Conservation (phyloP, 1,140 invertebrate species). For the Eriosoma lanigerum region DNA sequence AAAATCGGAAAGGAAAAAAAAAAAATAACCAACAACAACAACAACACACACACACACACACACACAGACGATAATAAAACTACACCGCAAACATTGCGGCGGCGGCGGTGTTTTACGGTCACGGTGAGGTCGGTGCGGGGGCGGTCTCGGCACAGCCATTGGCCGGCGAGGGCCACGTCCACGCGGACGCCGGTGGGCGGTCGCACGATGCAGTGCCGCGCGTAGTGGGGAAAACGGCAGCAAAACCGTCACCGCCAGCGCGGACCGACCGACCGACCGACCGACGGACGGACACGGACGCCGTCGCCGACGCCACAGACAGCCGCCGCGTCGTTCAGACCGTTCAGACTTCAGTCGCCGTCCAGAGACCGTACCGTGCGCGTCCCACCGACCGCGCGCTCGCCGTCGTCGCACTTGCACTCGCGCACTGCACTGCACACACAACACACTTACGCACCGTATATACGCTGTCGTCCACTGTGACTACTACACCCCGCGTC, state of each 20-base stretch:
- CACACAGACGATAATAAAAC: background rate
- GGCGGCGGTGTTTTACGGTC: background rate
- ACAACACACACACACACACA: background rate
- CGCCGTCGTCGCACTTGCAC: background rate
- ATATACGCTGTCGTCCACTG: too few relatives aligned
- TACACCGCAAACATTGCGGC: conserved; percentile 1
- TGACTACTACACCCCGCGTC: background rate
- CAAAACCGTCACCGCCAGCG: background rate
- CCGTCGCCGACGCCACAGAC: conserved; percentile 1
- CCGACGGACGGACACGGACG: background rate
- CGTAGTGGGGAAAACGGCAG: background rate
- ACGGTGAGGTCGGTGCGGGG: background rate
- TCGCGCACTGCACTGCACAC: background rate
- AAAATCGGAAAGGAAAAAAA: conserved; percentile 2
- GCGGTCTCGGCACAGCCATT: conserved; percentile 18
- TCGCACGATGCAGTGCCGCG: background rate
- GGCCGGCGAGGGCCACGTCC: conserved; percentile 44
- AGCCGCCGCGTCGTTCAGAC: background rate
- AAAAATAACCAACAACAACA: background rate
- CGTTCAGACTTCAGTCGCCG: conserved; percentile 24
- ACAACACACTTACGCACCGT: background rate
- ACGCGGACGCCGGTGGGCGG: conserved; percentile 35
- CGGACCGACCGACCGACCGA: background rate
- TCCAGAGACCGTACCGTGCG: conserved; percentile 44
- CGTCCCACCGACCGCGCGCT: conserved; percentile 21